These are phyloP conservation scores for Osmerus mordax DNA, from an alignment of 2,113 vertebrate genomes.

Conservation along the genomic window DNA sequence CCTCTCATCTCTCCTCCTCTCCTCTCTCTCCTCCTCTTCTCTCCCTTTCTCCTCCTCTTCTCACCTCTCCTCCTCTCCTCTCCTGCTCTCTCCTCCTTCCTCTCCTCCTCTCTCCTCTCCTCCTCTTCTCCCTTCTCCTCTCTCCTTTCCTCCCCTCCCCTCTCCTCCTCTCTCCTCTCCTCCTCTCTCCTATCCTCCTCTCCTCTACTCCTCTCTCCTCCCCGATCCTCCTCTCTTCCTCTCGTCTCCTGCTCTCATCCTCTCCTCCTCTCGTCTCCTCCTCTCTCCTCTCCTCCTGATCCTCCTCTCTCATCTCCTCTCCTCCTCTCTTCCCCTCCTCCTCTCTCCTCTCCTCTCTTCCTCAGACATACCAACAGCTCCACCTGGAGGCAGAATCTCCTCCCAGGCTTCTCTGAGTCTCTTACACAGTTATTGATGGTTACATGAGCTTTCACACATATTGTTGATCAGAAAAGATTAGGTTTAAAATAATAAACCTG, in stretches of 20 bases:
- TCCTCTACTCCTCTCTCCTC: conserved; percentile 5
- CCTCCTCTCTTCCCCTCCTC: conserved; percentile 18
- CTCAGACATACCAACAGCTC: conserved; percentile 64
- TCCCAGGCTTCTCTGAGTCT: not conserved
- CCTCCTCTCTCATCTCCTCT: not conserved
- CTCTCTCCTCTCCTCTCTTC: conserved; percentile 15
- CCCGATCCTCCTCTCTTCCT: not conserved
- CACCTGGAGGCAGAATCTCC: conserved; percentile 60
- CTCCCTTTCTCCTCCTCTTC: conserved; percentile 5
- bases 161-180: conserved; percentile 9
- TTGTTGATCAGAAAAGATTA: too few species aligned
- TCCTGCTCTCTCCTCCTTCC: too few species aligned
- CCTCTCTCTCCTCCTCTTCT: not conserved
- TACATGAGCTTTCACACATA: not conserved
- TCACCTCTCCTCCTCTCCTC: not conserved
- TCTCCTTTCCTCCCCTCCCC: not conserved
- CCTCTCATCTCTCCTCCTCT: too few species aligned
- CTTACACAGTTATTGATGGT: not conserved
- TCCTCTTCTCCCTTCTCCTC: not conserved
- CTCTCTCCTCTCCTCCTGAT: not conserved
- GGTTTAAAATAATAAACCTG: too few species aligned
- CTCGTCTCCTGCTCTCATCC: not conserved
- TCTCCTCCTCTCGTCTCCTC: not conserved
- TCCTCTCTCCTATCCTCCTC: not conserved
- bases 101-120: not conserved